phyloP scores from a whole-genome alignment of 2,888 invertebrate genomes.

The Plemyria rubiginata region DNA sequence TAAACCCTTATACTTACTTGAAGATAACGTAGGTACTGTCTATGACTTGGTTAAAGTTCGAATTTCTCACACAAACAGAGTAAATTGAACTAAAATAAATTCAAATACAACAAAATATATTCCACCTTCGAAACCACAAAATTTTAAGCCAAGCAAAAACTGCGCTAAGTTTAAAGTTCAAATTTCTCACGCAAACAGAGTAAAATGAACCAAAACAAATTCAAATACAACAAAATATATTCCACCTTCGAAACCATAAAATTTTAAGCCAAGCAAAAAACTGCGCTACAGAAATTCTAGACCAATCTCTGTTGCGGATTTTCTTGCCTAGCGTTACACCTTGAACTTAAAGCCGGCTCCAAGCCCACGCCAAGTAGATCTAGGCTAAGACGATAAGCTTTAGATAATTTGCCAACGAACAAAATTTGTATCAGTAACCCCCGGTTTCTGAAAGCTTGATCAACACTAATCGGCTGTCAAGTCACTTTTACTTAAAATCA shows the following conservation, averaged over 20 bases:
- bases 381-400: neutral
- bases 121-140: conserved; percentile 16
- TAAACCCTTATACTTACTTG: too few relatives aligned
- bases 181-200: neutral
- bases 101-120: conserved; percentile 9
- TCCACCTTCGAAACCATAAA: conserved; percentile 16
- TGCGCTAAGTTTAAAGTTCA: neutral
- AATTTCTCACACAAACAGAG: neutral
- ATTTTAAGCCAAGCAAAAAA: conserved; percentile 19
- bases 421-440: neutral
- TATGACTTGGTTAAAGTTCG: too few relatives aligned
- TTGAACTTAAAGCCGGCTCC: conserved; percentile 8
- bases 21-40: too few relatives aligned
- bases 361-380: neutral
- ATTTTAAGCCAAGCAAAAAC: conserved; percentile 19
- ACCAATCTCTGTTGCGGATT: conserved; percentile 9
- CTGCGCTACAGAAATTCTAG: conserved; percentile 17
- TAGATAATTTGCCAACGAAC: neutral
- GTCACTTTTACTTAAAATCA: too few relatives aligned
- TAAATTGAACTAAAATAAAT: conserved; percentile 1
- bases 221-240: conserved; percentile 9
- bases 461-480: too few relatives aligned
- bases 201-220: conserved; percentile 1
- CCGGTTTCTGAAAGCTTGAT: too few relatives aligned
- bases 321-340: conserved; percentile 5